Evolutionary conservation across 2,888 invertebrate genomes (phyloP).

Genomic region (Neoascia interrupta): DNA sequence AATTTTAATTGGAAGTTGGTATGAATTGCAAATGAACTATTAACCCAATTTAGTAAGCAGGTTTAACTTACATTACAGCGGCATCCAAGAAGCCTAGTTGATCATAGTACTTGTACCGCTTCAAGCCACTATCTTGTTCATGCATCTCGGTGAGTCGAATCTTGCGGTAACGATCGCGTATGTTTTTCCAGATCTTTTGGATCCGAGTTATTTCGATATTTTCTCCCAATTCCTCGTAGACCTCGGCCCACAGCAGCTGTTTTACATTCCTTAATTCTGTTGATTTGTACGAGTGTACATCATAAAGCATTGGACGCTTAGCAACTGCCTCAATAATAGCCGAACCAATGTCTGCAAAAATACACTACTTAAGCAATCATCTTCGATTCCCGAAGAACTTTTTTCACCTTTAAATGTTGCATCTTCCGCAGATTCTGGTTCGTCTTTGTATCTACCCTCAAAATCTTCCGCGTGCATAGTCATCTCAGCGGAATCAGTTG

Average conservation of each 20-base stretch:
- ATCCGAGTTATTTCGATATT: constrained; percentile 52
- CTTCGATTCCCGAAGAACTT: background rate
- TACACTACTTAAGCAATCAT: background rate
- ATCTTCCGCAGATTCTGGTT: background rate
- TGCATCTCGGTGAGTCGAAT: constrained; percentile 46
- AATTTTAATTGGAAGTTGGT: too few relatives aligned
- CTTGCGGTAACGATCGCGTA: constrained; percentile 64
- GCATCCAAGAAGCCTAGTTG: constrained; percentile 56
- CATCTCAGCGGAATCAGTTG: constrained; percentile 27
- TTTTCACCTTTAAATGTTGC: constrained; percentile 20
- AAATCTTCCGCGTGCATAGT: constrained; percentile 16
- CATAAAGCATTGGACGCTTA: constrained; percentile 63
- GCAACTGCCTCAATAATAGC: constrained; percentile 61
- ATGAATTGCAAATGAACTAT: too few relatives aligned
- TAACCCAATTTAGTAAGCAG: too few relatives aligned
- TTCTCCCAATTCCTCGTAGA: constrained; percentile 54
- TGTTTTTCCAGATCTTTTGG: constrained; percentile 70
- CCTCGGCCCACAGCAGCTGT: constrained; percentile 57
- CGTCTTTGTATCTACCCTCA: constrained; percentile 22
- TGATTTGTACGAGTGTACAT: constrained; percentile 18
- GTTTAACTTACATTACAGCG: constrained; percentile 21
- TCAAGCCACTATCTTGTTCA: background rate
- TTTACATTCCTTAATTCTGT: constrained; percentile 16
- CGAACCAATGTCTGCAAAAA: constrained; percentile 53
- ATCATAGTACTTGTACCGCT: constrained; percentile 63